Base-by-base conservation (phyloP, 2,113 vertebrate species). In the Pituophis catenifer region DNA sequence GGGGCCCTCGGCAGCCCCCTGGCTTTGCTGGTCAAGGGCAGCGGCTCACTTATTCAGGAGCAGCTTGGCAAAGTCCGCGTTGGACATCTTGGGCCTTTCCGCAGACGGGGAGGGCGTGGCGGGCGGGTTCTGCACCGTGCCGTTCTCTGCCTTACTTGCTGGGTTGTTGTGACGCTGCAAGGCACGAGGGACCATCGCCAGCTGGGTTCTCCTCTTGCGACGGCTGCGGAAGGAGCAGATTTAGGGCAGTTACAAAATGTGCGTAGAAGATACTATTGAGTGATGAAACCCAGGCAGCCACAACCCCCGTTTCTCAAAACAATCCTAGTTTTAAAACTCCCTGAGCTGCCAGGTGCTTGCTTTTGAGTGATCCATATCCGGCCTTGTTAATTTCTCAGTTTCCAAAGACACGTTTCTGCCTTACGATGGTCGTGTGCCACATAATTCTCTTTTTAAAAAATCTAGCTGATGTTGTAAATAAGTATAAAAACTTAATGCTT, bases 1-100 rank as follows among this genome's bases (percentile, higher is more conserved):
- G 97, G 96, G 97, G 96, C 94, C 93, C 96, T 95, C 95, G 93
- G 93, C 94, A 93, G 91, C 58, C 92, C 86, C 50, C 93, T 33
- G 21, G 33, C 0, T 0, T 62, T 0, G 53, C 96, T 88, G 91
- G 90, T 8, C 7, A 90, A 62, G 17, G 38, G 0, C 21, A 23
- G n/a, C 2, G 1, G 87, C 94, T 98, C 97, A 99, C 97, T 99
- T 99, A 44, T 98, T 98, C 95, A 99, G 98, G 54, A 99, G 98
- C 98, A 99, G 97, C 97, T 97, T 98, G 95, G 99, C 99, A 97
- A 99, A 99, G 96, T 99, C 99, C 13, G 99, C 98, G 13, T 99
- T 99, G 88, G 99, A 99, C 98, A 99, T 97, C 94, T 98, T 99
- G 9, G 97, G 96, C 19, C 97, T 97, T 94, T 97, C 98, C 0